Evolutionary conservation across 2,797 vertebrate species (phyloP).

Genomic region (Manis pentadactyla): DNA sequence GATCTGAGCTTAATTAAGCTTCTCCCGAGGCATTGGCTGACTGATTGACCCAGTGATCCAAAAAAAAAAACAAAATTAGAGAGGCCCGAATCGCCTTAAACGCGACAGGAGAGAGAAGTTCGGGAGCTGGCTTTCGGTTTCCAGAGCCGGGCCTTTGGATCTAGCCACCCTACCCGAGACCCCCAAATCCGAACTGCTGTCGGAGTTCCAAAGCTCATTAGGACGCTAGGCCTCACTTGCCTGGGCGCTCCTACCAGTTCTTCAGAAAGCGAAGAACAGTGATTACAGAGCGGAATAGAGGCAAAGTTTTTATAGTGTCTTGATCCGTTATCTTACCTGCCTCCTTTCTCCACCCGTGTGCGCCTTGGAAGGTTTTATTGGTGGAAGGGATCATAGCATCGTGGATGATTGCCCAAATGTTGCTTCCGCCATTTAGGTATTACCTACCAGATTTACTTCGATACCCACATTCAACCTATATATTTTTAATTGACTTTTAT

Average conservation of each 20-base stretch:
- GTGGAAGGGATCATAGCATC: not conserved
- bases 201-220: not conserved
- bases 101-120: slow-evolving; percentile 55
- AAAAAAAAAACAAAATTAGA: slow-evolving; percentile 64
- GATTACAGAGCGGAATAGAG: not conserved
- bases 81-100: slow-evolving; percentile 58
- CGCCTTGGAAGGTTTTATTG: slow-evolving; percentile 4
- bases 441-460: slow-evolving; percentile 12
- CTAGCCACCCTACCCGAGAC: not conserved
- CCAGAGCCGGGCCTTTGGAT: not conserved
- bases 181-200: not conserved
- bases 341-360: not conserved
- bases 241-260: not conserved
- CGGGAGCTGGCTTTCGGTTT: slow-evolving; percentile 60
- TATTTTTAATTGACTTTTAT: slow-evolving; percentile 49
- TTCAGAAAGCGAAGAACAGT: not conserved
- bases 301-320: not conserved
- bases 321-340: not conserved
- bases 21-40: slow-evolving; percentile 80
- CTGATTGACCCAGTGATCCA: slow-evolving; percentile 84
- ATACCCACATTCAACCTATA: slow-evolving; percentile 24
- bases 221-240: not conserved
- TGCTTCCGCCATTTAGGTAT: not conserved
- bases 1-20: slow-evolving; percentile 86
- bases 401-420: not conserved